Conservation (phyloP, 2,888 invertebrate genomes). For the Chloroclysta siterata region DNA sequence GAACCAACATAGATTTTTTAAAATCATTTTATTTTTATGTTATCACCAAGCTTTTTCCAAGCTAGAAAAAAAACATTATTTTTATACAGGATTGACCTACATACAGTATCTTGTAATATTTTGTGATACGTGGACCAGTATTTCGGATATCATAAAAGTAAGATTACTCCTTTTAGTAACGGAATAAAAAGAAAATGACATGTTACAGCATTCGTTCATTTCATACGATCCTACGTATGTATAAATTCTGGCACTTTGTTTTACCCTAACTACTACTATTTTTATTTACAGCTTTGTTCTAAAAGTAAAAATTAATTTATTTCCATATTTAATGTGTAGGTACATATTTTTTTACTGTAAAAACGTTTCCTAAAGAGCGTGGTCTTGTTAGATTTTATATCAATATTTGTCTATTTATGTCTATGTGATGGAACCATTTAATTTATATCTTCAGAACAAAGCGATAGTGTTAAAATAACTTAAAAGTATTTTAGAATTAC, state of each 20-base stretch:
- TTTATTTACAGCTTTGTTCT: constrained; percentile 55
- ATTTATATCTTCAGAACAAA: constrained; percentile 17
- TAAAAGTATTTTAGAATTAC: constrained; percentile 43
- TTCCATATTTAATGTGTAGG: neutral
- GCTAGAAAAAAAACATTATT: too few species aligned
- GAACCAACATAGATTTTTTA: too few species aligned
- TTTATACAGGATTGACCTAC: too few species aligned
- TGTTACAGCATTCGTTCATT: constrained; percentile 14
- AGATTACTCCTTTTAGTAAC: too few species aligned
- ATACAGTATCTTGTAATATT: too few species aligned
- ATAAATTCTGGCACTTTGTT: constrained; percentile 75
- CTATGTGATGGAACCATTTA: neutral
- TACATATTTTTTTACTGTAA: neutral
- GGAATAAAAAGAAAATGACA: neutral
- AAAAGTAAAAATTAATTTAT: constrained; percentile 7
- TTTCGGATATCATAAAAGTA: too few species aligned
- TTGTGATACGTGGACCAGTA: too few species aligned
- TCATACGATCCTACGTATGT: constrained; percentile 27
- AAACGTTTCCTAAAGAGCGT: neutral
- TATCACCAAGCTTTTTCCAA: too few species aligned
- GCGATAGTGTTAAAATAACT: constrained; percentile 29
- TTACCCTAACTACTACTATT: constrained; percentile 62
- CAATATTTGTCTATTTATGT: neutral
- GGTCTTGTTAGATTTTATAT: neutral
- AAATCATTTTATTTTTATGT: too few species aligned